Conservation (phyloP, 1,140 invertebrate species). For the Leptinotarsa undecemlineata region DNA sequence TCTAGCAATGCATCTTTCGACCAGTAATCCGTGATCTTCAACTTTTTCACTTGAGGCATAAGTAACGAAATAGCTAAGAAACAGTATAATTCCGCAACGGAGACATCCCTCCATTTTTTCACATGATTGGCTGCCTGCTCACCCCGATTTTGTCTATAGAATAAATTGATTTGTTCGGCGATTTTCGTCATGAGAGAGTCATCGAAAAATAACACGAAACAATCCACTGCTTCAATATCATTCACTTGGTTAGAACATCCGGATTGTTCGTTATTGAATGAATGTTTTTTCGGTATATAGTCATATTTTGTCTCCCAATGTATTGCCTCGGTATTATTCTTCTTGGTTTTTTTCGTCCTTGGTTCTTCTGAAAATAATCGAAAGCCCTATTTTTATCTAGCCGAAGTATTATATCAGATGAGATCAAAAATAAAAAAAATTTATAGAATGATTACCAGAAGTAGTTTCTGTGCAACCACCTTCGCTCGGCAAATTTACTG, state of each 20-base stretch:
- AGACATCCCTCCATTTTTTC: slow-evolving; percentile 6
- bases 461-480: too few species aligned
- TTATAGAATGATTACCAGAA: too few species aligned
- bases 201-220: background rate
- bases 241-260: background rate
- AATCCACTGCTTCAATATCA: background rate
- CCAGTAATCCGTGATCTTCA: slow-evolving; percentile 38
- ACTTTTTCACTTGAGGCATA: slow-evolving; percentile 15
- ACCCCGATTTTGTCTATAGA: background rate
- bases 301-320: background rate
- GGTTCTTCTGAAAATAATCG: background rate
- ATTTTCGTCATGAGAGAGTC: background rate
- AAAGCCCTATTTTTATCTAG: background rate
- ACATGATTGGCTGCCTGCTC: background rate
- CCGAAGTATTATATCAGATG: too few species aligned
- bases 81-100: background rate
- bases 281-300: slow-evolving; percentile 13
- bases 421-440: too few species aligned
- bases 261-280: slow-evolving; percentile 1
- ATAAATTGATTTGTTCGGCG: slow-evolving; percentile 4
- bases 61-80: slow-evolving; percentile 4
- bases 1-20: slow-evolving; percentile 34
- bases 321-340: background rate
- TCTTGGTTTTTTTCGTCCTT: background rate
- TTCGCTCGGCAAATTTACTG: too few species aligned